These are phyloP conservation scores for Noctilio leporinus DNA, from an alignment of 2,113 vertebrate species.

Conservation along the genomic window DNA sequence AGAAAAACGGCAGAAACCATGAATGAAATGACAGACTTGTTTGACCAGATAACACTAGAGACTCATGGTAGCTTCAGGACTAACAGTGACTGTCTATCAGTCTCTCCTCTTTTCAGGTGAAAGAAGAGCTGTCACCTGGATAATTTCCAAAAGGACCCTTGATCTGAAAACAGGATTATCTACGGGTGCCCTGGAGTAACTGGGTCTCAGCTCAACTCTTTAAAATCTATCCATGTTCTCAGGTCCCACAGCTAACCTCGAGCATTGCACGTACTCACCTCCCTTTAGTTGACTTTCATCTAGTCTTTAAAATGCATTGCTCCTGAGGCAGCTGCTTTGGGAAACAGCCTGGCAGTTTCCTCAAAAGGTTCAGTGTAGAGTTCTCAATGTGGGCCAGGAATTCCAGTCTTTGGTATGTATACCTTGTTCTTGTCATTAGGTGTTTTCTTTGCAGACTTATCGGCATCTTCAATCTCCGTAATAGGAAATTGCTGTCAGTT, in stretches of 20 bases:
- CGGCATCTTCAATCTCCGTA: constrained; percentile 9
- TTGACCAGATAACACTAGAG: background rate
- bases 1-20: background rate
- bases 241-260: background rate
- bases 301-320: background rate
- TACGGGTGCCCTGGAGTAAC: background rate
- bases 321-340: background rate
- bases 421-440: background rate
- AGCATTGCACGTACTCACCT: background rate
- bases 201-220: background rate
- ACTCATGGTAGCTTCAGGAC: background rate
- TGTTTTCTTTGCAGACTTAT: constrained; percentile 41
- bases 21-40: background rate
- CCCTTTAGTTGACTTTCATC: background rate
- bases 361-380: background rate
- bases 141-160: background rate
- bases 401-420: background rate
- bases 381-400: background rate
- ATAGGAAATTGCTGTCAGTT: background rate
- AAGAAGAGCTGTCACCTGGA: background rate
- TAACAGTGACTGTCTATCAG: background rate
- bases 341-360: background rate
- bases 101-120: background rate
- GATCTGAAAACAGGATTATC: background rate
- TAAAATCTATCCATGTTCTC: background rate